phyloP scores from a whole-genome alignment of 2,888 invertebrate species.

The Andricus quercusramuli region DNA sequence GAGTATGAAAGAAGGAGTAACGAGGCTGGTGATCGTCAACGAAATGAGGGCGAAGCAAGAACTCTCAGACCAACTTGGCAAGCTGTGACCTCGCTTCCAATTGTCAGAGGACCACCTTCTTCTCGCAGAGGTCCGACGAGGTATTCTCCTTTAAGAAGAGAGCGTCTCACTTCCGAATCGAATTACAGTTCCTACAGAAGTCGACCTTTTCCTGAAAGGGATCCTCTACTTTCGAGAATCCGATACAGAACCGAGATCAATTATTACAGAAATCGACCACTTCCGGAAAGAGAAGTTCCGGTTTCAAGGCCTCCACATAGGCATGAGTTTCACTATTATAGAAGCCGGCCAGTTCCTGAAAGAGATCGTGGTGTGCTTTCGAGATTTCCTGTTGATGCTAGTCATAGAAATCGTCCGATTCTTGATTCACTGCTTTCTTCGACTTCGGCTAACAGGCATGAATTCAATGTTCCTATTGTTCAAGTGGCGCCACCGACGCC shows the following conservation, averaged over 20 bases:
- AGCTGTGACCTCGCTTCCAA: conserved; percentile 15
- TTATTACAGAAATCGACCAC: conserved; percentile 7
- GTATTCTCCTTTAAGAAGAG: conserved; percentile 49
- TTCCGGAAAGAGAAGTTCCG: background rate
- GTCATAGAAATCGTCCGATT: conserved; percentile 3
- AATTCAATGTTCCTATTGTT: conserved; percentile 80
- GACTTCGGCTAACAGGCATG: conserved; percentile 46
- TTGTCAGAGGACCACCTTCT: conserved; percentile 42
- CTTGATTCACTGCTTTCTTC: conserved; percentile 24
- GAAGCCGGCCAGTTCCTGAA: conserved; percentile 3
- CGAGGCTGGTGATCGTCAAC: conserved; percentile 10
- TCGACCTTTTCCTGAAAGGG: background rate
- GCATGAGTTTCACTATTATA: conserved; percentile 6
- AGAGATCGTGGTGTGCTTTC: background rate
- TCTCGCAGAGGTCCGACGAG: conserved; percentile 45
- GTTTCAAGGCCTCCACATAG: conserved; percentile 3
- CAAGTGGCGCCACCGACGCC: conserved; percentile 18
- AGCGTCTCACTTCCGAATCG: conserved; percentile 47
- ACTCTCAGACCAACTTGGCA: conserved; percentile 5
- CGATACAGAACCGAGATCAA: conserved; percentile 5
- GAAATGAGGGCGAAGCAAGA: conserved; percentile 14
- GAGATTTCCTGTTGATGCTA: conserved; percentile 1
- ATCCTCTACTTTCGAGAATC: conserved; percentile 1
- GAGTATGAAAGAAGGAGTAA: background rate
- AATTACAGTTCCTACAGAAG: conserved; percentile 42